Base-by-base conservation (phyloP, 2,888 invertebrate species). In the Patella depressa region DNA sequence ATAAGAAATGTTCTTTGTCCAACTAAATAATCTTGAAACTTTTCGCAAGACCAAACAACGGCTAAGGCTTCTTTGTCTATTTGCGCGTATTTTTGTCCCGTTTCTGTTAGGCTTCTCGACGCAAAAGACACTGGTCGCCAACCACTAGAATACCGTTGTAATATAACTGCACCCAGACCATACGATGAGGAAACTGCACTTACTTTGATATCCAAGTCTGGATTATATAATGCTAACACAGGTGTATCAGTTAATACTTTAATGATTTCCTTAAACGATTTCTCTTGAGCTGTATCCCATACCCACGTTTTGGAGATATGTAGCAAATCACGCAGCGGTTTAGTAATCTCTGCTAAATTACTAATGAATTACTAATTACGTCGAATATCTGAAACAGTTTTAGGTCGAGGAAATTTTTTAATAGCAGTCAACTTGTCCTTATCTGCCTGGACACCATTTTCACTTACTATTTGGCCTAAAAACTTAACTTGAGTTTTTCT, bases 101-200 rank as follows among this genome's bases (percentile, higher is more conserved):
- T 24, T 24, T 24, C 24, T 24, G 24, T 24, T 24, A 24, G 24
- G 24, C 24, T 24, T 24, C 24, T 24, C 24, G 24, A 24, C 24
- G 24, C 24, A 24, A 24, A 24, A 24, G 24, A 0, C 24, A 24
- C 24, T 24, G 24, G 24, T 24, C 34, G 34, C 34, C 17, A 29
- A 19, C 24, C 71, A 19, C 19, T 24, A 11, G 57, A 75, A 45
- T 79, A 73, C 15, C 19, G 9, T 72, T 80, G 80, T 2, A 75
- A 19, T 14, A 80, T 71, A 5, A 34, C 79, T 17, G 70, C 81
- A 70, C 81, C 79, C 55, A 80, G 12, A 19, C 79, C 79, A 54
- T 75, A 80, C n/a, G 73, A 72, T 24, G 73, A 72, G 14, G 72
- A 70, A 73, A 78, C 78, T 9, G 73, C 81, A 69, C 77, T 81